Evolutionary conservation across 2,113 vertebrate species (phyloP), one percentile per base, ranked within the genome.

Genomic region (Eretmochelys imbricata): DNA sequence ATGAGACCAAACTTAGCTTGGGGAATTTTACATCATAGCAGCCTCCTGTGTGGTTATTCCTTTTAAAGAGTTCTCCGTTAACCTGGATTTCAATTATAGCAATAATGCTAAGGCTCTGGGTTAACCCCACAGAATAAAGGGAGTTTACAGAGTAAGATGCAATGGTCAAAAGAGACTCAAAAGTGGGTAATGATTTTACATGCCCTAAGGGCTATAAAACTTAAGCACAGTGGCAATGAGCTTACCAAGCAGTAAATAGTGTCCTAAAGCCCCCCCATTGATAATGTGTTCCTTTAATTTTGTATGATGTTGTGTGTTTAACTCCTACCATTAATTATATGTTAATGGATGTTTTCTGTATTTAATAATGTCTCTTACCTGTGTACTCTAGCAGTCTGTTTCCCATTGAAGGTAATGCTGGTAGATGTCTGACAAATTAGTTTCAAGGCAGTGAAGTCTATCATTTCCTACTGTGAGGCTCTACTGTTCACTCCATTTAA

Each of bases 401-500:
- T 89, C 65, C 91, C 94, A 22, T 0, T 85, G 96, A 91, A 89
- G 82, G 29, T 91, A 59, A 90, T 69, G 80, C 54, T 91, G 89
- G 92, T 95, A 92, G 90, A 69, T 89, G 69, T 84, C 93, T 97
- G 93, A 93, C 82, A 84, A 87, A 88, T 95, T 3, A 94, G 88
- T 69, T 84, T 80, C 89, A 79, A 84, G 59, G 82, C 84, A 69
- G 90, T 1, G 50, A 57, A 96, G 92, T 62, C 85, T 89, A 90
- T 97, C 38, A 29, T 95, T 88, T 95, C 89, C 76, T 69, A 2
- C 35, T 55, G 24, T 22, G 76, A 95, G 65, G 87, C 81, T 90
- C 83, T 82, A 53, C 14, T 78, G 48, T 76, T 95, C 87, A 79
- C 57, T 29, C 16, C 53, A 75, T 75, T 94, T 84, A n/a, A 55